Conservation (phyloP, 2,888 invertebrate genomes). For the Pollenia angustigena region DNA sequence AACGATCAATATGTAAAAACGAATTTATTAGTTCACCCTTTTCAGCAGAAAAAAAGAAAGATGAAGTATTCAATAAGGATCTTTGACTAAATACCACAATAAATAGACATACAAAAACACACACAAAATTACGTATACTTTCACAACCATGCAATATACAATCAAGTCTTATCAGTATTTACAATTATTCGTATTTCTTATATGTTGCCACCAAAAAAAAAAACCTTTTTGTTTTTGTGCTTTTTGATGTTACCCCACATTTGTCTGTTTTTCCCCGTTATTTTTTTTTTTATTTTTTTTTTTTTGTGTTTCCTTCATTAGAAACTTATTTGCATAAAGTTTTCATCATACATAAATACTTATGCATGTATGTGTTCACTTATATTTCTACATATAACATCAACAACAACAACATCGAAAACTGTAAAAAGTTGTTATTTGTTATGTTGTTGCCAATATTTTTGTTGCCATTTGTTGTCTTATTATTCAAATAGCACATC, state of each 20-base stretch:
- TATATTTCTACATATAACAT: conserved; percentile 1
- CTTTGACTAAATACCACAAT: conserved; percentile 9
- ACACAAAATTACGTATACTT: background rate
- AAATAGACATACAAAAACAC: background rate
- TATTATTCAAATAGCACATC: background rate
- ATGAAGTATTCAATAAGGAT: conserved; percentile 5
- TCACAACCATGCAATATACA: conserved; percentile 3
- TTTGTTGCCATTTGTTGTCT: conserved; percentile 37
- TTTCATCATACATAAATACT: conserved; percentile 35
- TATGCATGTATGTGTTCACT: background rate
- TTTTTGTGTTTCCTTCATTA: conserved; percentile 56
- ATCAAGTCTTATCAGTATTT: conserved; percentile 59
- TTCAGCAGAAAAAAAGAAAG: background rate
- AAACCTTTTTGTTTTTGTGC: conserved; percentile 16
- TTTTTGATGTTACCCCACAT: conserved; percentile 40
- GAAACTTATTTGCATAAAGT: conserved; percentile 66
- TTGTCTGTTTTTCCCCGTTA: conserved; percentile 5
- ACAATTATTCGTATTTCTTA: conserved; percentile 52
- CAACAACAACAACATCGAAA: conserved; percentile 17
- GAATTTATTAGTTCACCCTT: background rate
- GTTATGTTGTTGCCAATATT: conserved; percentile 43
- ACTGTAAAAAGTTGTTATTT: conserved; percentile 57
- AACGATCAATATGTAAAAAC: no score
- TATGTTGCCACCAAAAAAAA: conserved; percentile 22
- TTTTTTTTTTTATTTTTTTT: no score